Conservation (phyloP, 2,113 vertebrate genomes). For the Nothocercus nigrocapillus region DNA sequence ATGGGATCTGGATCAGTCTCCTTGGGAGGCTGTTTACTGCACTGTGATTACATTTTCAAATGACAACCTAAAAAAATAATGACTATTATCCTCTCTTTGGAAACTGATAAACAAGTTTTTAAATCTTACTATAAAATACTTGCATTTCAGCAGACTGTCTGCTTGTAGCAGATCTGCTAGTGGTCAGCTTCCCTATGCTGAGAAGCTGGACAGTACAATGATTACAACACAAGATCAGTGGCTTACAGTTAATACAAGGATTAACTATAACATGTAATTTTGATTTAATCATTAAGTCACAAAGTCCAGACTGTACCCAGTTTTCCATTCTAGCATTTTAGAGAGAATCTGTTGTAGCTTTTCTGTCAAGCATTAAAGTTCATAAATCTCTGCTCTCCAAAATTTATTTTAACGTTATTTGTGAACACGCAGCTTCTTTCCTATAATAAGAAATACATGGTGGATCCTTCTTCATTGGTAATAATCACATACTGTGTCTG, state of each 20-base stretch:
- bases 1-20: constrained; percentile 28
- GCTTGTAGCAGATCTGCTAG: constrained; percentile 12
- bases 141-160: constrained; percentile 36
- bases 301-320: background rate
- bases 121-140: constrained; percentile 16
- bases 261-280: background rate
- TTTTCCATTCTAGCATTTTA: background rate
- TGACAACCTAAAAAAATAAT: constrained; percentile 42
- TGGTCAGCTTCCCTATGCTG: background rate
- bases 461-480: background rate
- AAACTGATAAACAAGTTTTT: constrained; percentile 47
- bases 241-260: background rate
- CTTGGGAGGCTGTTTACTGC: constrained; percentile 46
- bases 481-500: background rate
- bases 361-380: background rate
- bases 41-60: constrained; percentile 53
- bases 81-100: constrained; percentile 18
- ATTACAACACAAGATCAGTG: constrained; percentile 8
- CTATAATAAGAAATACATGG: background rate
- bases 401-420: background rate
- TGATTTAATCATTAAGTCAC: constrained; percentile 12
- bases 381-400: background rate
- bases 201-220: background rate
- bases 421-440: background rate
- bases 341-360: background rate